Base-by-base conservation (phyloP, 1,140 invertebrate species). In the Penaeus chinensis region DNA sequence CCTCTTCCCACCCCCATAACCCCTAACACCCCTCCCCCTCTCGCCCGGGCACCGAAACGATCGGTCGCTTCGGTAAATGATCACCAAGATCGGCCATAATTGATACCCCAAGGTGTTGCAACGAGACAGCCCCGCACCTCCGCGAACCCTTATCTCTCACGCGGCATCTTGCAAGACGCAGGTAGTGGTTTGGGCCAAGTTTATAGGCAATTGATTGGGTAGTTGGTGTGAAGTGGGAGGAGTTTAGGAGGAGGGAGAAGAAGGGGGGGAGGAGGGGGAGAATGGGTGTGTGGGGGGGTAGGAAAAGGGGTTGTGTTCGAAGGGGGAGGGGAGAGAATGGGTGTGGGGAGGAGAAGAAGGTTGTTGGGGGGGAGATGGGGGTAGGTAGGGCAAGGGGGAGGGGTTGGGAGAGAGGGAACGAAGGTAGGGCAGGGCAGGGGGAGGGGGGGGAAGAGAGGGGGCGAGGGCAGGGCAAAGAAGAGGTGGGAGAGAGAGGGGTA, bases 191-290 rank as follows among this genome's bases (percentile, higher is more conserved):
- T 87, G 80, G 80, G 20, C 27, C 61, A 65, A 83, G 85, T 87
- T 87, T 87, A 87, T 82, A 24, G 80, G 61, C 85, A 79, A 87
- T 87, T 69, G 85, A 87, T 87, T 87, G 85, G 85, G 69, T 76
- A 61, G 61, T 74, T 65, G 85, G 85, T 87, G 85, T 87, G 85
- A 87, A 87, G 85, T 78, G 85, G 85, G 85, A 69, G 85, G 85
- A 79, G 85, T 63, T 80, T 24, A 42, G 37, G 54, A 27, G 18
- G 71, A 27, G 19, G 71, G 10, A 5, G 71, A 27, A 32, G 24
- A 11, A 1, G 0, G n/a, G 42, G 71, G 27, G 11, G 24, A 10
- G 4, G 20, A 5, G n/a, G 37, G 27, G 69, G 27, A 32, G 24
- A 27, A 74, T 27, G 37, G 69, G 37, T 19, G 2, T 37, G 22